Evolutionary conservation across 2,797 vertebrate genomes (phyloP), one percentile per base, ranked within the genome.

Genomic region (Chiloscyllium punctatum): DNA sequence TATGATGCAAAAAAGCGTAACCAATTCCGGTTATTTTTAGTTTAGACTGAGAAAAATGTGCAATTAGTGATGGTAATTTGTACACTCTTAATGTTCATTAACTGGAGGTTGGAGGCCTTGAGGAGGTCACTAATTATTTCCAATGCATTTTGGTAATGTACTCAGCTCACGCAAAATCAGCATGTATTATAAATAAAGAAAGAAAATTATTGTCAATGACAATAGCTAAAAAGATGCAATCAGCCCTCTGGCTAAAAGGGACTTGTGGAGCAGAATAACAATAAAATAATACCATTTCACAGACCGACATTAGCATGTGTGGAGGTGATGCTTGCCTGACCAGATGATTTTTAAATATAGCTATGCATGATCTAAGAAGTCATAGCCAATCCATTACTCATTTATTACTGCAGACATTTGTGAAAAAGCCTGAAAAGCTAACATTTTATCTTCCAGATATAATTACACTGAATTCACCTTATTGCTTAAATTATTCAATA

Each of bases 71-170:
- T 51, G 48, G 37, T 74, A 51, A 51, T 94, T 11, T 72, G n/a
- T 74, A 72, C 25, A 51, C 37, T 48, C 42, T 74, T 72, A 42
- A 11, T 72, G 16, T 72, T 94, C 68, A 72, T 72, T 94, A 33
- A 51, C 37, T 48, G 68, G 69, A 94, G 11, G 37, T 2, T 72
- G 92, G 8, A 72, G 42, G 25, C 37, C 68, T 30, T 33, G 68
- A 94, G 68, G 27, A 94, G 68, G 68, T 74, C 92, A 72, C 92
- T 74, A 72, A 74, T 94, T 94, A 94, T 94, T 94, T 27, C 69
- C 42, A 25, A 72, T 42, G 42, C 6, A 48, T 74, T 25, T 72
- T 15, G 68, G 23, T 94, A 71, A 94, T 94, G 66, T 42, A 72
- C 48, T 94, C 42, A 72, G 42, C 57, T 72, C n/a, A 51, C 23